These are phyloP conservation scores for Muntiacus reevesi DNA, from an alignment of 2,113 vertebrate genomes.

Conservation along the genomic window DNA sequence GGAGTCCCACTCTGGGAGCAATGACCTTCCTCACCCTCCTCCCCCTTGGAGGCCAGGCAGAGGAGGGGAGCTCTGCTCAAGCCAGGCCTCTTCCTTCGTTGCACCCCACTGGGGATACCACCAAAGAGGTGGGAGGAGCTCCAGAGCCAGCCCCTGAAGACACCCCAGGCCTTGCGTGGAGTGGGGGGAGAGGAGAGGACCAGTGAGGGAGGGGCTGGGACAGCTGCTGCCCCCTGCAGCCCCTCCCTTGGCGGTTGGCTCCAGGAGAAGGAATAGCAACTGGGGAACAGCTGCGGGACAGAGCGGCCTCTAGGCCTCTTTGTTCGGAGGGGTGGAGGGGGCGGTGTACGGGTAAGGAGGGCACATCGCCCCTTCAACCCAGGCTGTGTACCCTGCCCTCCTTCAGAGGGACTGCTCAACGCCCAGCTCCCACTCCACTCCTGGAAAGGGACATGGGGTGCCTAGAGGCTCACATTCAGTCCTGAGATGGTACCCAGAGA, in stretches of 20 bases:
- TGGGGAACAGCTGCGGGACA: conserved; percentile 71
- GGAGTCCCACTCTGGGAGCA: not conserved
- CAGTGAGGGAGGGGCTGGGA: conserved; percentile 43
- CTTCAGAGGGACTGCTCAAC: not conserved
- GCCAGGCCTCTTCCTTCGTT: not conserved
- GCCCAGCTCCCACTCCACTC: not conserved
- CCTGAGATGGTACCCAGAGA: not conserved
- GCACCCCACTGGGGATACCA: not conserved
- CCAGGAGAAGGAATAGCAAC: conserved; percentile 60
- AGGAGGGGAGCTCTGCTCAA: not conserved
- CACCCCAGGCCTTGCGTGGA: not conserved
- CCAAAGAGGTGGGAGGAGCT: conserved; percentile 12
- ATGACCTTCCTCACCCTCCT: conserved; percentile 26
- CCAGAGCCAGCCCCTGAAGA: not conserved
- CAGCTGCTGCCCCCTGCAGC: conserved; percentile 63
- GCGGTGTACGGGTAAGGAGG: not conserved
- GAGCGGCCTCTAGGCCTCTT: conserved; percentile 60
- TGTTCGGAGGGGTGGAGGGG: conserved; percentile 56
- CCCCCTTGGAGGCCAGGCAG: not conserved
- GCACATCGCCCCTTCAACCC: not conserved
- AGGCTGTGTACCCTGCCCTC: not conserved
- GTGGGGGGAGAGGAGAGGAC: not conserved
- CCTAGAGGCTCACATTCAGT: not conserved
- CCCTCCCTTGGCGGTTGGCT: conserved; percentile 66
- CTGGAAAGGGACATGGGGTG: not conserved